These are phyloP conservation scores for Malurus cyaneus DNA, from an alignment of 2,113 vertebrate genomes.

Conservation along the genomic window DNA sequence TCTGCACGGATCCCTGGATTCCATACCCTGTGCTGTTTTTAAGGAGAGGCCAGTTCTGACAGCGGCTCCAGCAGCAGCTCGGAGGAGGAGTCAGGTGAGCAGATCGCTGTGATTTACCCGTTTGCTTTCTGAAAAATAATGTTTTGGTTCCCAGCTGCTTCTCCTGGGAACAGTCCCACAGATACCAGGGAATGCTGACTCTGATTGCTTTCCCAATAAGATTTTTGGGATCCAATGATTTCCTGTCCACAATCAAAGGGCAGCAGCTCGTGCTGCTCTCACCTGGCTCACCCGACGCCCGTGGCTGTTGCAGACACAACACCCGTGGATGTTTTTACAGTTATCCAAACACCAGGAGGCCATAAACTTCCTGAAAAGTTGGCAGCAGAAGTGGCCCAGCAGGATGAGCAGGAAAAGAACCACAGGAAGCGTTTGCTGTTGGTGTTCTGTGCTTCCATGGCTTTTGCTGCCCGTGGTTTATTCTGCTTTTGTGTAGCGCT, in stretches of 20 bases:
- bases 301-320: not conserved
- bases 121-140: not conserved
- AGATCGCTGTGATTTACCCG: rapidly evolving
- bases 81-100: constrained; percentile 25
- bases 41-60: constrained; percentile 22
- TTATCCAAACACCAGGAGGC: not conserved
- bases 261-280: not conserved
- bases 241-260: not conserved
- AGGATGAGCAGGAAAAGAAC: constrained; percentile 68
- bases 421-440: constrained; percentile 50
- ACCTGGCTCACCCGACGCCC: not conserved
- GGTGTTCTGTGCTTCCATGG: not conserved
- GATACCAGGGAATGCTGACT: not conserved
- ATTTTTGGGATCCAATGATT: not conserved
- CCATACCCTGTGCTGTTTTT: not conserved
- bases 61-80: constrained; percentile 24
- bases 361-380: constrained; percentile 22
- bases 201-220: not conserved
- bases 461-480: not conserved
- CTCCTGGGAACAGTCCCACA: not conserved
- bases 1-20: not conserved
- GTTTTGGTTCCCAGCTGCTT: not conserved
- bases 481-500: not conserved
- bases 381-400: constrained; percentile 54
- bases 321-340: not conserved